phyloP scores from a whole-genome alignment of 2,797 vertebrate species.

The Merluccius polli region DNA sequence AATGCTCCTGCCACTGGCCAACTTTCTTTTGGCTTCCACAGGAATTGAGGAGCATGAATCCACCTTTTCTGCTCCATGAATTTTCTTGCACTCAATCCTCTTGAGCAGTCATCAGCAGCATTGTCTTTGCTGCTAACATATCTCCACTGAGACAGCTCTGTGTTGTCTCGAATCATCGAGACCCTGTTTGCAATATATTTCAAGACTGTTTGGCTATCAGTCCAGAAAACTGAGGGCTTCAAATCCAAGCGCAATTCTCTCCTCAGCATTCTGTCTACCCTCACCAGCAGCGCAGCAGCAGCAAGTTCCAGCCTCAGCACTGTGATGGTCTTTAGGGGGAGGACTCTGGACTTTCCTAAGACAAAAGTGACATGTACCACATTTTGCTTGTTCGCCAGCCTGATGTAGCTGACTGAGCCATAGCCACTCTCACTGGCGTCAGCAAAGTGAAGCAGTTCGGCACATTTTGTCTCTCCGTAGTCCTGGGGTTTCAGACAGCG shows the following conservation, averaged over 20 bases:
- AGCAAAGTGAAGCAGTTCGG: background rate
- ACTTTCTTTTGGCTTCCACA: background rate
- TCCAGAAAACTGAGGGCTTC: no score
- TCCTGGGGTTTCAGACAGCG: no score
- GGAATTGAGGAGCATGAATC: background rate
- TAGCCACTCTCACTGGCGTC: background rate
- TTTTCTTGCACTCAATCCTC: no score
- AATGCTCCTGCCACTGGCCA: background rate
- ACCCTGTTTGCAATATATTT: background rate
- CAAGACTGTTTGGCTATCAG: no score
- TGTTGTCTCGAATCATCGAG: background rate
- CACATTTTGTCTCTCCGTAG: background rate
- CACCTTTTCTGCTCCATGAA: background rate
- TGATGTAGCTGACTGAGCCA: background rate
- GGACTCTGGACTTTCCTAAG: no score
- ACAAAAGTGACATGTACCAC: no score
- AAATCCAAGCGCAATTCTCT: no score
- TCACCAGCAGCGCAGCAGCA: no score
- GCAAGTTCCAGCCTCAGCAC: no score
- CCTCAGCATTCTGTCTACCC: no score
- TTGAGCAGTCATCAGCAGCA: background rate
- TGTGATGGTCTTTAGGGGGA: no score
- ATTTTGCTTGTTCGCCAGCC: background rate
- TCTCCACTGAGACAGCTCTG: background rate
- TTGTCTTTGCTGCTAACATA: background rate